A percentile compares a stretch with the other conserved stretches of the same genome.
Conservation (phyloP, 1,140 invertebrate genomes). For the Scaptomyza montana region DNA sequence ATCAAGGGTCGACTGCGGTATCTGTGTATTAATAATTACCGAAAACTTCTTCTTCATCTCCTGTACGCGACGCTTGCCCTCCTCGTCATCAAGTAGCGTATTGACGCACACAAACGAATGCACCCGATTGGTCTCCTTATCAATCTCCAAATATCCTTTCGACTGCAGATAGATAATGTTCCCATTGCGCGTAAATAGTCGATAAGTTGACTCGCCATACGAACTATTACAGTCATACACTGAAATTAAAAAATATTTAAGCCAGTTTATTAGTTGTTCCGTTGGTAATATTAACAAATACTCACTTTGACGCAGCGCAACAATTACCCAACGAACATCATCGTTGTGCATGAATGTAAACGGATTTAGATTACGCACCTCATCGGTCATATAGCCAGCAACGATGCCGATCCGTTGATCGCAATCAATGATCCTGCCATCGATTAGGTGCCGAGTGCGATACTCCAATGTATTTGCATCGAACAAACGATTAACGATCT, state of each 20-base stretch:
- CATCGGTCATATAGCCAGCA: constrained; percentile 92
- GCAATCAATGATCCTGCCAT: constrained; percentile 92
- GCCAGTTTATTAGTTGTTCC: too few relatives aligned
- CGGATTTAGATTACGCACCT: constrained; percentile 91
- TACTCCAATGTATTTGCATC: constrained; percentile 93
- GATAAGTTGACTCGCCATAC: constrained; percentile 91
- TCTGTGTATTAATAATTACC: constrained; percentile 85
- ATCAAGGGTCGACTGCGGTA: constrained; percentile 83
- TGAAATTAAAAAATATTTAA: constrained; percentile 64
- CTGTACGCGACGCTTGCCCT: constrained; percentile 87
- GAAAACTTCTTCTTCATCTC: constrained; percentile 90
- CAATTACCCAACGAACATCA: constrained; percentile 92
- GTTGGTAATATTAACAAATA: constrained; percentile 34
- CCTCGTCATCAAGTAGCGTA: constrained; percentile 89
- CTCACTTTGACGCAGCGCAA: constrained; percentile 93
- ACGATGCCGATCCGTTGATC: constrained; percentile 94
- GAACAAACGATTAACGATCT: constrained; percentile 88
- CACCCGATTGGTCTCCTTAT: constrained; percentile 88
- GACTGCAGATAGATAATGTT: constrained; percentile 92
- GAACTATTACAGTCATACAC: constrained; percentile 92
- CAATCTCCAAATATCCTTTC: constrained; percentile 90
- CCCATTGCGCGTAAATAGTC: constrained; percentile 90
- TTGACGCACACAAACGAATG: constrained; percentile 94
- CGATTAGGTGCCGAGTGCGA: constrained; percentile 91
- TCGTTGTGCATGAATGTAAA: constrained; percentile 94